Base-by-base conservation (phyloP, 2,888 invertebrate genomes). In the Halocaridina rubra region DNA sequence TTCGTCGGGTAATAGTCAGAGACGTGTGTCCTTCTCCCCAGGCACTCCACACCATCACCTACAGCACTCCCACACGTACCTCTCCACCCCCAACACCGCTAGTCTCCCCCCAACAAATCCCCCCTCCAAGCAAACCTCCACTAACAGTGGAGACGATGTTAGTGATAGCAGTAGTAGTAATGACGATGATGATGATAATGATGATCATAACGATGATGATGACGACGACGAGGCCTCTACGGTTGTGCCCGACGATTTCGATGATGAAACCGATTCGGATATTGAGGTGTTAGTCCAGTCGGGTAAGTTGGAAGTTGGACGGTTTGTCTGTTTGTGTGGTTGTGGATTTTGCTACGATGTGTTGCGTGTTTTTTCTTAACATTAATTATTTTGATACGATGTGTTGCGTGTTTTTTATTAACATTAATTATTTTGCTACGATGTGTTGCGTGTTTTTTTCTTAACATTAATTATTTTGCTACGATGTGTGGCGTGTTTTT, bases 191-290 rank as follows among this genome's bases (percentile, higher is more conserved):
- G 46, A 24, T 10, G 78, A 59, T 22, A 32, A 32, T 8, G 39
- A 74, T 10, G 74, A 61, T n/a, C 64, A 76, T 29, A 32, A 61
- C 53, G 78, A 79, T 3, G 61, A 78, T 32, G 81, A 81, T 16
- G 78, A 78, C 46, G 84, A 84, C 46, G 84, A 84, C 53, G 84
- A 79, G 53, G 67, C 79, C 16, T 74, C 79, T 32, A 84, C 84
- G 19, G 84, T 84, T 59, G 84, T 84, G 13, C 84, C 84, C 30
- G 84, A 84, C 19, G 79, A 84, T 59, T 84, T 79, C 32, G 59
- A 27, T 24, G 39, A 79, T 74, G 84, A 79, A 5, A 67, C 84
- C 46, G 84, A 84, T 19, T 84, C 84, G 2, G 84, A 84, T 33
- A 84, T 84, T 53, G 84, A 84, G 32, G 79, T 84, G 53, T 27